phyloP scores from a whole-genome alignment of 2,888 invertebrate genomes.

The Anthophora plumipes region DNA sequence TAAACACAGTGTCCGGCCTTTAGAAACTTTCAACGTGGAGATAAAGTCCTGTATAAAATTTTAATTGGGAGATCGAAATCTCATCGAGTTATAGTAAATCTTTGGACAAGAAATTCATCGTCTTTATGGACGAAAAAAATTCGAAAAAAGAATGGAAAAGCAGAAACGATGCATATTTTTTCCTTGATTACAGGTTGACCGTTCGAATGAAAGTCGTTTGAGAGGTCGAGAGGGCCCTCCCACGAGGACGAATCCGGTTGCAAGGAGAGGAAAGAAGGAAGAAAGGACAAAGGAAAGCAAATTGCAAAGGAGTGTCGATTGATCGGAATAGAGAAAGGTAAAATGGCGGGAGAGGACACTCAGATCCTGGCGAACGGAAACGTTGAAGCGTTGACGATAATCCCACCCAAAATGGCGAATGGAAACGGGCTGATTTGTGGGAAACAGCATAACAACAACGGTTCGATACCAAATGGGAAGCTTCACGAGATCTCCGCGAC shows the following conservation, averaged over 20 bases:
- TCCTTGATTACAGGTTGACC: slow-evolving; percentile 62
- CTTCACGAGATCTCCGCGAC: slow-evolving; percentile 73
- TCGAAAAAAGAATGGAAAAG: too few species aligned
- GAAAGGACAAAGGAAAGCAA: background rate
- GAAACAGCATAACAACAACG: slow-evolving; percentile 80
- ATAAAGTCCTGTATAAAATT: too few species aligned
- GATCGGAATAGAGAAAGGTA: slow-evolving; percentile 17
- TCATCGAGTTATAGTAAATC: background rate
- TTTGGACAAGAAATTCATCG: background rate
- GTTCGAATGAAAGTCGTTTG: slow-evolving; percentile 50
- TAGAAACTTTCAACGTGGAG: background rate
- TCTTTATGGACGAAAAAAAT: background rate
- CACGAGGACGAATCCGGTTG: slow-evolving; percentile 61
- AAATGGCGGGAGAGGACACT: slow-evolving; percentile 81
- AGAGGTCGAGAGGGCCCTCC: slow-evolving; percentile 52
- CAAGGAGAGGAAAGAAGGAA: background rate
- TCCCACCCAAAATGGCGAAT: slow-evolving; percentile 79
- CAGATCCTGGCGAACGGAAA: slow-evolving; percentile 79
- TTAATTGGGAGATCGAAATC: background rate
- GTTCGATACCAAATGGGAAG: slow-evolving; percentile 79
- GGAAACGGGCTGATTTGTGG: slow-evolving; percentile 79
- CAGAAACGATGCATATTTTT: background rate
- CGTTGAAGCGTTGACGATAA: slow-evolving; percentile 80
- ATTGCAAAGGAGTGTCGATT: background rate
- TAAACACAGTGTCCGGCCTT: background rate